These are phyloP conservation scores for Bombus picipes DNA, from an alignment of 1,140 invertebrate species.

Conservation along the genomic window DNA sequence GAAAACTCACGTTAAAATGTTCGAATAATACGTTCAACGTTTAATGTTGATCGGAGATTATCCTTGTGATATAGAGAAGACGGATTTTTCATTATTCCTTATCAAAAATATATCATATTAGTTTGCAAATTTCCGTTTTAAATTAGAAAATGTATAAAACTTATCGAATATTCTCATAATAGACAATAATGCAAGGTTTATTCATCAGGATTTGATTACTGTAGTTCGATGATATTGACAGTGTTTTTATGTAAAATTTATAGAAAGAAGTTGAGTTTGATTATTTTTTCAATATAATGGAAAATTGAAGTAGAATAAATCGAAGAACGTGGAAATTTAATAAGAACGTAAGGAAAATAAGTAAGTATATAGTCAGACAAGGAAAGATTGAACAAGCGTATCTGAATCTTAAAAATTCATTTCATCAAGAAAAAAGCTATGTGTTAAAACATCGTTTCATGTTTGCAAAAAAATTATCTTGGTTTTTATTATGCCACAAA, in stretches of 20 bases:
- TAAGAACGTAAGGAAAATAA: not conserved
- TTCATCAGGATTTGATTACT: no score
- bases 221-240: no score
- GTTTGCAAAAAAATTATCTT: not conserved
- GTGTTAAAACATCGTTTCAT: no score
- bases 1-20: constrained; percentile 47
- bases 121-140: no score
- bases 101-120: no score
- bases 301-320: not conserved
- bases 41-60: not conserved
- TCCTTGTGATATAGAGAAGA: not conserved
- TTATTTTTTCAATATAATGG: not conserved
- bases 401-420: not conserved
- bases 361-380: not conserved
- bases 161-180: no score
- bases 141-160: no score
- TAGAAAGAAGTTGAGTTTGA: no score
- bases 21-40: constrained; percentile 23
- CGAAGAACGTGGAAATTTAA: not conserved
- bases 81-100: not conserved
- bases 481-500: not conserved
- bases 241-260: not conserved
- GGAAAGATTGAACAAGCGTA: no score
- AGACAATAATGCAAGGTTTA: no score
- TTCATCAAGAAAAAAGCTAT: not conserved